Conservation (phyloP, 2,888 invertebrate genomes). For the Polydrusus pterygomalis region DNA sequence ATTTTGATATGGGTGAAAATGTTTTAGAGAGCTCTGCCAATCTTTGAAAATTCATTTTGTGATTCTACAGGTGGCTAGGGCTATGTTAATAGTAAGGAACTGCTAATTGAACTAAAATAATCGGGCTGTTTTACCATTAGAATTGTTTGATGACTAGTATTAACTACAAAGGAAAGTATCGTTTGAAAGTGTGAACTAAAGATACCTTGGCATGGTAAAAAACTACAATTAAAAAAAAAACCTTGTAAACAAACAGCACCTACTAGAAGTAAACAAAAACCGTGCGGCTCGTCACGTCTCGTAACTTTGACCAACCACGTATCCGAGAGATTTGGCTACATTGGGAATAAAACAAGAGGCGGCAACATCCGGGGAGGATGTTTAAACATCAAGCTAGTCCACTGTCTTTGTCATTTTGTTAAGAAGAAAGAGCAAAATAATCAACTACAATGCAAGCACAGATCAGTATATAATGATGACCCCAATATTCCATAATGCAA, state of each 20-base stretch:
- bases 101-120: background rate
- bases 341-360: background rate
- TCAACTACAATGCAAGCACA: too few species aligned
- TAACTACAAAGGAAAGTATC: background rate
- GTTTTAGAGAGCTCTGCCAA: constrained; percentile 11
- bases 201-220: background rate
- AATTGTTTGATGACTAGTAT: background rate
- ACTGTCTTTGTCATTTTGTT: background rate
- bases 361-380: background rate
- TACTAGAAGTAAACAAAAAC: constrained; percentile 8
- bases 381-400: too few species aligned
- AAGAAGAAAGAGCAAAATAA: too few species aligned
- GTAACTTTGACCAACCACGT: background rate
- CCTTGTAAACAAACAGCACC: constrained; percentile 20
- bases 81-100: background rate
- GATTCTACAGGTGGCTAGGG: background rate
- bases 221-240: constrained; percentile 1
- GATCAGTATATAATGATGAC: too few species aligned
- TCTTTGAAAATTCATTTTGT: constrained; percentile 36
- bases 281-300: constrained; percentile 11
- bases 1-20: constrained; percentile 21
- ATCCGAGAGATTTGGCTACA: background rate
- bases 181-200: background rate
- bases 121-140: constrained; percentile 7
- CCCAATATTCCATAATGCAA: too few species aligned